Evolutionary conservation across 2,797 vertebrate species (phyloP), one percentile per base, ranked within the genome.

Genomic region (Stomatorhinus walkeri): DNA sequence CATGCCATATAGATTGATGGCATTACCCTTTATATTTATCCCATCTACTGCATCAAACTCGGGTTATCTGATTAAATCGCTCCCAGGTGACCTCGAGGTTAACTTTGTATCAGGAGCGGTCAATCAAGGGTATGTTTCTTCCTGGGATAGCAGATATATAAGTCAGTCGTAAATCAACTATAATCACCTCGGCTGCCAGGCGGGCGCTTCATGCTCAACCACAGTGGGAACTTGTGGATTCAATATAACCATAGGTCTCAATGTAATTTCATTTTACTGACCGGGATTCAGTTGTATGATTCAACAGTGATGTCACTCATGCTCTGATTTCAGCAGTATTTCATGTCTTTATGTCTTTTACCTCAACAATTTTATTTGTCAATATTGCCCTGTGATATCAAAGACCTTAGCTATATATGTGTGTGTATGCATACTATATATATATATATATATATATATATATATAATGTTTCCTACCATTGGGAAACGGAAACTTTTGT

Each of bases 61-160:
- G 81, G 87, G 64, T 84, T 85, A 93, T 90, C 93, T 93, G 94
- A 95, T 95, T 92, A 95, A 95, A 95, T 94, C 93, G 91, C 92
- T 92, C 89, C 87, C 89, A 85, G 81, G 89, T 94, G 95, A 94
- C 94, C 94, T 85, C 46, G 14, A 91, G 94, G 95, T 95, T 94
- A 93, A 91, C 91, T 92, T 93, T 94, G 93, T 93, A 95, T 95
- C 94, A 94, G 93, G 94, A 93, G 90, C 92, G 94, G 94, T 96
- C 94, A 95, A 95, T 96, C 95, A 94, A 93, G 91, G 93, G 90
- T 91, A 90, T 93, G 93, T 95, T 95, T 95, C 92, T 92, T 93
- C 93, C 93, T 92, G 91, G 89, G 89, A 91, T 89, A 91, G 92
- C 90, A 88, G 91, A 92, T 91, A 90, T 91, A 93, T 95, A 94